phyloP scores from a whole-genome alignment of 1,140 invertebrate genomes.

The Triops cancriformis region DNA sequence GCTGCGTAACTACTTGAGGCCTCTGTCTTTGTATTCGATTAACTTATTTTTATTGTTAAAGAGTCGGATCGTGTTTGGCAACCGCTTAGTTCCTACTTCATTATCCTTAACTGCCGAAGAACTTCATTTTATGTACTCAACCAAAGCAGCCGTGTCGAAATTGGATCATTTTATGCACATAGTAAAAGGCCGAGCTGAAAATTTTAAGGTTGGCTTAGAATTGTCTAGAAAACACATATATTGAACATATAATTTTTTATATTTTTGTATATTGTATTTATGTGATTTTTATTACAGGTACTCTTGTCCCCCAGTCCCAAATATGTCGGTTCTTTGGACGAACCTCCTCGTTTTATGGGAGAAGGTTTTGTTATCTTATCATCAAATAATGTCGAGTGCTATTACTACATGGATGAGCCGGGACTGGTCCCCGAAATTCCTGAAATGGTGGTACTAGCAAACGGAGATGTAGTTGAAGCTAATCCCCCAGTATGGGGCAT shows the following conservation, averaged over 20 bases:
- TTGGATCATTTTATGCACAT: constrained; percentile 95
- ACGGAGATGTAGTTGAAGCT: constrained; percentile 84
- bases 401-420: constrained; percentile 94
- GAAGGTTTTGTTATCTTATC: constrained; percentile 96
- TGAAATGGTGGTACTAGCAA: constrained; percentile 77
- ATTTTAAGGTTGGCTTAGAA: constrained; percentile 58
- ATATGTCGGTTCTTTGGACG: constrained; percentile 85
- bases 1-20: constrained; percentile 50
- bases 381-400: constrained; percentile 86
- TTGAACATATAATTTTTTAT: too few relatives aligned
- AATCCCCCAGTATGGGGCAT: constrained; percentile 89
- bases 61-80: constrained; percentile 93
- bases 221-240: constrained; percentile 30
- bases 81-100: constrained; percentile 85
- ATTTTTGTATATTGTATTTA: background rate
- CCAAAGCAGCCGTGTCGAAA: constrained; percentile 83
- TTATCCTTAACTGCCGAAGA: constrained; percentile 89
- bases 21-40: constrained; percentile 17
- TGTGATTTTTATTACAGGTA: constrained; percentile 44
- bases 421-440: constrained; percentile 80
- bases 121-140: constrained; percentile 88
- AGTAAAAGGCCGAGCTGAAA: constrained; percentile 87
- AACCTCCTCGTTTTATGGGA: constrained; percentile 94
- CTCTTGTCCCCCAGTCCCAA: constrained; percentile 88
- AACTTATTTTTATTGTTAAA: constrained; percentile 38